Conservation (phyloP, 1,140 invertebrate species). For the Hestina assimilis region DNA sequence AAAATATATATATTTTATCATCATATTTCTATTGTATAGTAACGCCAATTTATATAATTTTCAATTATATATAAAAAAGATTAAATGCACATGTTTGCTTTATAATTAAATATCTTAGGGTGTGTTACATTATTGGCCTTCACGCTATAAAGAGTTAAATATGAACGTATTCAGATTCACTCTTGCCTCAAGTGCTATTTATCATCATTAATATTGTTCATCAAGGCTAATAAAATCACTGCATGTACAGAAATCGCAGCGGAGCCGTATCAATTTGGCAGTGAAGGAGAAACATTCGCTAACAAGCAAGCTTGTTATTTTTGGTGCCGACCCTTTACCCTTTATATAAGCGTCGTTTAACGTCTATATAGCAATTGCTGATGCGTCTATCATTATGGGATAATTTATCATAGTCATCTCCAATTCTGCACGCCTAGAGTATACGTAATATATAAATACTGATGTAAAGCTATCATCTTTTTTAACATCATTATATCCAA, state of each 20-base stretch:
- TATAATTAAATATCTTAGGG: no score
- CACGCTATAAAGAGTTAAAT: not conserved
- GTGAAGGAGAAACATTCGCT: conserved; percentile 10
- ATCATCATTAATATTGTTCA: conserved; percentile 19
- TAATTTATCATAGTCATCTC: conserved; percentile 36
- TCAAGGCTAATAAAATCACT: conserved; percentile 28
- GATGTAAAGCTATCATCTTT: not conserved
- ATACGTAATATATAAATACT: not conserved
- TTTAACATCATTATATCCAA: not conserved
- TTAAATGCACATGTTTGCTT: no score
- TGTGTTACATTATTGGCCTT: no score
- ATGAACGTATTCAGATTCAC: not conserved
- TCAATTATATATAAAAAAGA: no score
- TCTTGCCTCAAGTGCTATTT: conserved; percentile 9
- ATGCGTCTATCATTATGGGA: conserved; percentile 12
- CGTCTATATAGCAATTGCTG: not conserved
- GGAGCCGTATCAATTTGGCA: conserved; percentile 8
- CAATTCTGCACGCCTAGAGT: conserved; percentile 33
- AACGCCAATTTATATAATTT: no score
- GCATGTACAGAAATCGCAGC: conserved; percentile 11
- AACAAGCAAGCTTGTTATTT: conserved; percentile 8
- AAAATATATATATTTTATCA: no score
- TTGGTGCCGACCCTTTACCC: not conserved
- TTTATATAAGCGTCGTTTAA: not conserved
- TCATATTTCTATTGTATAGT: no score